Base-by-base conservation (phyloP, 2,888 invertebrate species). In the Leptinotarsa peninsularis region DNA sequence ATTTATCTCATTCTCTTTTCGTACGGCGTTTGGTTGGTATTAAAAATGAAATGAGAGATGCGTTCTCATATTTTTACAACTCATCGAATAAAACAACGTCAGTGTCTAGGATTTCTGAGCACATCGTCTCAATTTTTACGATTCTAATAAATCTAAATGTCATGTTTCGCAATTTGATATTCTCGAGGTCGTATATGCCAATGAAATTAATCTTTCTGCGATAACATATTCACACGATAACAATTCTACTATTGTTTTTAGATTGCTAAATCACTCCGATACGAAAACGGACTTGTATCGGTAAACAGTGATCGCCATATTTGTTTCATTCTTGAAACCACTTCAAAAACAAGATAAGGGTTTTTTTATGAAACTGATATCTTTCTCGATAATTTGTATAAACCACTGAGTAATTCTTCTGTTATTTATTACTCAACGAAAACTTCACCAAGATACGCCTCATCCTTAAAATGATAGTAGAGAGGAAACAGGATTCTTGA, bases 191-290 rank as follows among this genome's bases (percentile, higher is more conserved):
- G 21, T 21, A 18, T 58, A 58, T 23, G 7, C 58, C 58, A 58
- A 21, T 58, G 58, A 18, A 58, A 14, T 58, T 14, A 58, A 58
- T 58, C 58, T 21, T 58, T 58, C 21, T 21, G 58, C 58, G 58
- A 58, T 58, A 58, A 52, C 58, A 33, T 33, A 33, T 63, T 63
- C 63, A 27, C 14, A 17, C 63, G 63, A 63, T 63, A 63, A 63
- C 27, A 63, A 63, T 63, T 63, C 18, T 63, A 63, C 63, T 63
- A 63, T 63, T 63, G 63, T 63, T 63, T 63, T 27, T 63, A 17
- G 33, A 63, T 63, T 63, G 63, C 63, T 33, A 17, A 63, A 63
- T n/a, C 1, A 33, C 33, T 63, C 58, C 18, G 63, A 63, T 63
- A 63, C 17, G 33, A 27, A 63, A 63, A 63, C 33, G 27, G 63